Base-by-base conservation (phyloP, 2,113 vertebrate genomes). In the Pelodiscus sinensis region DNA sequence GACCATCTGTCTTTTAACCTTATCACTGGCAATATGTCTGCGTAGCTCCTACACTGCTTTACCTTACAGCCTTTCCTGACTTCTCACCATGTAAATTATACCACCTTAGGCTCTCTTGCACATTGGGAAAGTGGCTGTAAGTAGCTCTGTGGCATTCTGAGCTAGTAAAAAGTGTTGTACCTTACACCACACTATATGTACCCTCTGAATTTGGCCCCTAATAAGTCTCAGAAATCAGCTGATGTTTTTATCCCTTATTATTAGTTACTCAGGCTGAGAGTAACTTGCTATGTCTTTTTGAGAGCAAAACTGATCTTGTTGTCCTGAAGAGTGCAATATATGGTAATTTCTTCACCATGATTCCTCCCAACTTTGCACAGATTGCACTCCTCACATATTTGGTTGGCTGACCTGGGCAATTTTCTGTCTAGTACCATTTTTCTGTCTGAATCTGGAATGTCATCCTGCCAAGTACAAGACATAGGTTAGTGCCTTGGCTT, bases 31-130 rank as follows among this genome's bases (percentile, higher is more conserved):
- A 62, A 27, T 62, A 29, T 77, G 84, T 80, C 89, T 92, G 54
- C 73, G 11, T 82, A 2, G 0, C 18, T 73, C 75, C 81, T 55
- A 27, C 52, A 27, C 79, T 71, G 11, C 31, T 90, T 86, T 81
- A 75, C 11, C 5, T 35, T 35, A 38, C 89, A 35, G 27, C 60
- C 29, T 85, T 90, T 78, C 35, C 60, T 79, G 60, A 58, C 51
- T 65, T 24, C 18, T 89, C 85, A 85, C 25, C 60, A 3, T 2
- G 27, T 55, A 77, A 80, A 60, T 1, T 22, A 24, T 6, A 9
- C 6, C 60, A 68, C 18, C 0, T 35, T 71, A 35, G n/a, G 0
- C 29, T 54, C 81, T 84, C 38, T 71, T 3, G 0, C 58, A 56
- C 65, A 68, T 80, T 65, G 55, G 29, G 35, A 25, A 35, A 68